These are phyloP conservation scores for Euzophera pinguis DNA, from an alignment of 2,888 invertebrate species.

Conservation along the genomic window DNA sequence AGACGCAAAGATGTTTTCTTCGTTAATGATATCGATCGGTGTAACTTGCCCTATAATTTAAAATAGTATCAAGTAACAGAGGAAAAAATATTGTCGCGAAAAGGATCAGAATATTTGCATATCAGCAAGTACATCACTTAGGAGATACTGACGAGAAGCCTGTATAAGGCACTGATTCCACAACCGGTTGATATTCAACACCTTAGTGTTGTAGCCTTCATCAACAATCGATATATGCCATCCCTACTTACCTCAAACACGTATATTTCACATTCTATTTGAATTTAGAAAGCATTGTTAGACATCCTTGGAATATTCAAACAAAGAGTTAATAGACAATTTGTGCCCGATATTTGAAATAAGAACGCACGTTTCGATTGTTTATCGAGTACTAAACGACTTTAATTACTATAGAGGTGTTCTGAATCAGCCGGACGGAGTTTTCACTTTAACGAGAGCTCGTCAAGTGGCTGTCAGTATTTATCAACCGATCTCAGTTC, in stretches of 20 bases:
- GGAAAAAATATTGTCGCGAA: not conserved
- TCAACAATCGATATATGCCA: slow-evolving; percentile 31
- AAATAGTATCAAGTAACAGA: not conserved
- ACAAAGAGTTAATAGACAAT: slow-evolving; percentile 16
- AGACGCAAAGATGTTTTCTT: too few species aligned
- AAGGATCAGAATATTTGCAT: slow-evolving; percentile 13
- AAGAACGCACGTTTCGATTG: slow-evolving; percentile 14
- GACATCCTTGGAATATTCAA: slow-evolving; percentile 17
- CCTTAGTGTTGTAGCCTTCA: slow-evolving; percentile 44
- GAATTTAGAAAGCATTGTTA: slow-evolving; percentile 16
- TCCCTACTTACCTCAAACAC: not conserved
- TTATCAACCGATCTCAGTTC: slow-evolving; percentile 31
- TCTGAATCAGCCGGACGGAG: slow-evolving; percentile 19
- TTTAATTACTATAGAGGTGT: slow-evolving; percentile 22
- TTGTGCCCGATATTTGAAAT: slow-evolving; percentile 17
- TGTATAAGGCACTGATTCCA: slow-evolving; percentile 57
- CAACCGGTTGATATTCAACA: slow-evolving; percentile 64
- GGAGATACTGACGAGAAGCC: slow-evolving; percentile 43
- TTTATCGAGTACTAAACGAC: slow-evolving; percentile 11
- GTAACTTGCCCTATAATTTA: too few species aligned
- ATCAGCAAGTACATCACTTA: slow-evolving; percentile 16
- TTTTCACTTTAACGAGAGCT: slow-evolving; percentile 36
- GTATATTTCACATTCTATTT: slow-evolving; percentile 8
- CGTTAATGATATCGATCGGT: too few species aligned
- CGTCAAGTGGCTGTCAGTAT: slow-evolving; percentile 32